phyloP scores from a whole-genome alignment of 2,888 invertebrate genomes.

The Drosophila neutralis region DNA sequence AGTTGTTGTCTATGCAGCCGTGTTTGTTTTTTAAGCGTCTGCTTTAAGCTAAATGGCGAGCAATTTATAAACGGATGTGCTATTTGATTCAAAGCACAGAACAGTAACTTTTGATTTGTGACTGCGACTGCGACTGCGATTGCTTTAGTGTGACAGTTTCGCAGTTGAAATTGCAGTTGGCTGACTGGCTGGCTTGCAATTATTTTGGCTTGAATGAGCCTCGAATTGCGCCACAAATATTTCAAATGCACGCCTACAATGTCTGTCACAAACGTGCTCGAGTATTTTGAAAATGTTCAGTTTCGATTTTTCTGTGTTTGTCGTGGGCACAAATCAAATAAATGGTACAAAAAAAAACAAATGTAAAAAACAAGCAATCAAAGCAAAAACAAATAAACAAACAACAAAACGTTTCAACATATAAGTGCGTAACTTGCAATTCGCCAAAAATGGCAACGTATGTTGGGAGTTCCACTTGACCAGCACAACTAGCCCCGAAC shows the following conservation, averaged over 20 bases:
- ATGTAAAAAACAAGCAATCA: slow-evolving; percentile 3
- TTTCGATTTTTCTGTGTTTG: slow-evolving; percentile 19
- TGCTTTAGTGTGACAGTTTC: slow-evolving; percentile 23
- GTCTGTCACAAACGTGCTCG: slow-evolving; percentile 36
- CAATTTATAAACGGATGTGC: slow-evolving; percentile 32
- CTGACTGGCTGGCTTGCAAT: slow-evolving; percentile 30
- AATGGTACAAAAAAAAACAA: slow-evolving; percentile 22
- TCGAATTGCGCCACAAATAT: slow-evolving; percentile 40
- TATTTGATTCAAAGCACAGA: slow-evolving; percentile 7
- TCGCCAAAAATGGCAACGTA: slow-evolving; percentile 69
- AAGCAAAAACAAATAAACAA: slow-evolving; percentile 4
- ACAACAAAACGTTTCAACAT: slow-evolving; percentile 41
- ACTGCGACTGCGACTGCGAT: neutral
- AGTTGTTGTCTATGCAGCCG: neutral
- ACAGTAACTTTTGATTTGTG: slow-evolving; percentile 27
- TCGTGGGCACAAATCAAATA: slow-evolving; percentile 48
- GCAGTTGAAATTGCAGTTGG: slow-evolving; percentile 36
- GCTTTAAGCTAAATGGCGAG: slow-evolving; percentile 26
- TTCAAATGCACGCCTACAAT: slow-evolving; percentile 59
- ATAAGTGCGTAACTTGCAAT: slow-evolving; percentile 65
- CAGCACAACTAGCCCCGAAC: slow-evolving; percentile 9
- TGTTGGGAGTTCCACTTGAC: slow-evolving; percentile 49
- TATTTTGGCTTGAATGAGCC: slow-evolving; percentile 25
- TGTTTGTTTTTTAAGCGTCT: slow-evolving; percentile 11
- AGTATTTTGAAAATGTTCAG: slow-evolving; percentile 26